A percentile compares a stretch with the other conserved stretches of the same genome.
Evolutionary conservation across 2,797 vertebrate genomes (phyloP).

Genomic region (Micropoecilia bifurca): DNA sequence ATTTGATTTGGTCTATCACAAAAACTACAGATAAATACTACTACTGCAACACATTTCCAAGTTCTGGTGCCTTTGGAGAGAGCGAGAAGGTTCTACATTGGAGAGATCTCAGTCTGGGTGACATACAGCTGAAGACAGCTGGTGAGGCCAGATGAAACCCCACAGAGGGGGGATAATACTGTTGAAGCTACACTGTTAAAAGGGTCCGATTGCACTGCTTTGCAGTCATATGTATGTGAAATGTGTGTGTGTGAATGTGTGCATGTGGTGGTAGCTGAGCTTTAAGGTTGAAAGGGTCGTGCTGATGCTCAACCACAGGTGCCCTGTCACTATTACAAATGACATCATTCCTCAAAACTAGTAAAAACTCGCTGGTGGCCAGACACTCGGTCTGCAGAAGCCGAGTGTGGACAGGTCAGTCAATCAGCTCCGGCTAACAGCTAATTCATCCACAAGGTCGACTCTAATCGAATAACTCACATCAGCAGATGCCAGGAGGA

Average conservation of each 20-base stretch:
- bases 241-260: conserved; percentile 14
- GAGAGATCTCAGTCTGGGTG: conserved; percentile 40
- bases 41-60: not conserved
- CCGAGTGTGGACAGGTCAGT: conserved; percentile 45
- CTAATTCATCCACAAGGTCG: conserved; percentile 47
- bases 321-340: conserved; percentile 51
- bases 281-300: conserved; percentile 40
- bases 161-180: conserved; percentile 64
- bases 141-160: conserved; percentile 71
- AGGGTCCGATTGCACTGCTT: conserved; percentile 66
- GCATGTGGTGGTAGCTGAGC: conserved; percentile 16
- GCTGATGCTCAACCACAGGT: conserved; percentile 59
- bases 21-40: not conserved
- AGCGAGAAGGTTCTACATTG: conserved; percentile 43
- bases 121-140: conserved; percentile 77
- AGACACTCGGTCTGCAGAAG: conserved; percentile 36
- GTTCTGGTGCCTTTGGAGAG: conserved; percentile 29
- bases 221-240: conserved; percentile 4
- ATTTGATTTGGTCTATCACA: not conserved
- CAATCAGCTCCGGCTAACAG: conserved; percentile 26
- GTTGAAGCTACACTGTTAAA: conserved; percentile 63
- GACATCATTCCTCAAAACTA: conserved; percentile 55
- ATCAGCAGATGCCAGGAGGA: not conserved
- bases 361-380: conserved; percentile 6
- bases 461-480: conserved; percentile 13